Evolutionary conservation across 2,797 vertebrate genomes (phyloP).

Genomic region (Iguana delicatissima): DNA sequence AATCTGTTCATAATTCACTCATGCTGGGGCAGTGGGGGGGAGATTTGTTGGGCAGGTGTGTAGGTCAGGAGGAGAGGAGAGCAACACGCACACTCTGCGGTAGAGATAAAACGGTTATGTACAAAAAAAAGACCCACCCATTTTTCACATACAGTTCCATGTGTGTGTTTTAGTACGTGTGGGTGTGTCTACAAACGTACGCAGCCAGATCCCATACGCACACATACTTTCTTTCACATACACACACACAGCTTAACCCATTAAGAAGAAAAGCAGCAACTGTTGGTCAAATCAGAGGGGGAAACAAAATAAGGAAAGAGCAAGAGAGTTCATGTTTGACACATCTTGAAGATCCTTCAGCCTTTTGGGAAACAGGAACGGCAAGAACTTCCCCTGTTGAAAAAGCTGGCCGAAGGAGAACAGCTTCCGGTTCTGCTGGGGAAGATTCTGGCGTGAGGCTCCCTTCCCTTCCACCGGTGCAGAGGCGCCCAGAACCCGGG

Average conservation of each 20-base stretch:
- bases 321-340: conserved; percentile 79
- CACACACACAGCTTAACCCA: conserved; percentile 72
- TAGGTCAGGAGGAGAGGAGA: conserved; percentile 65
- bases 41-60: too few species aligned
- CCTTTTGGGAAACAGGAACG: conserved; percentile 65
- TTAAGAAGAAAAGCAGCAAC: conserved; percentile 90
- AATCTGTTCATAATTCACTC: conserved; percentile 58
- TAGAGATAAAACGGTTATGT: conserved; percentile 82
- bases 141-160: conserved; percentile 60
- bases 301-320: conserved; percentile 81
- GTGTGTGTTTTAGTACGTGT: conserved; percentile 69
- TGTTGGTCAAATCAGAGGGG: conserved; percentile 90
- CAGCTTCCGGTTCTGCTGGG: conserved; percentile 82
- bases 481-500: neutral
- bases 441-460: conserved; percentile 60
- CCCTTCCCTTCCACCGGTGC: conserved; percentile 20
- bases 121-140: conserved; percentile 76
- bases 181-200: conserved; percentile 58
- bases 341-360: conserved; percentile 88
- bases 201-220: neutral
- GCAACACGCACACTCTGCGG: conserved; percentile 72
- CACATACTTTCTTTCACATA: conserved; percentile 4
- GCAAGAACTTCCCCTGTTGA: conserved; percentile 53
- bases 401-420: conserved; percentile 55
- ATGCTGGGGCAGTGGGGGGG: conserved; percentile 36